Conservation (phyloP, 2,888 invertebrate species). For the Anodontia alba region DNA sequence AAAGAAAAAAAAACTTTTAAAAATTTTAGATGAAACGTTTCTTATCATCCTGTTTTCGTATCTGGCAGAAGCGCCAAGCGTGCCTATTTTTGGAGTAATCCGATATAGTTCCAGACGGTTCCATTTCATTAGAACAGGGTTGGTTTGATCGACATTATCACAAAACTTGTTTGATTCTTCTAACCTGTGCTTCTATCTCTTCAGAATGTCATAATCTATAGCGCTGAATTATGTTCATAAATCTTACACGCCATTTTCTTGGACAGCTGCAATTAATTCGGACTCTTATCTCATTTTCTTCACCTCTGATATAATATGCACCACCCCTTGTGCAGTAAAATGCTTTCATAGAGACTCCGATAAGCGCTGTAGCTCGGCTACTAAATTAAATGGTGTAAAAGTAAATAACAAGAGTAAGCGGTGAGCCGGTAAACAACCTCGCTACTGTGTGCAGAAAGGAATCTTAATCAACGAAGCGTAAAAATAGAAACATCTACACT, state of each 20-base stretch:
- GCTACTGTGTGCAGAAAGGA: constrained; percentile 10
- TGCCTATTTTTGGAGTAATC: constrained; percentile 10
- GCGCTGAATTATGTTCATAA: no score
- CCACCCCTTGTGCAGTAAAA: not conserved
- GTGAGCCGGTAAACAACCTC: not conserved
- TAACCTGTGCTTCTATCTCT: no score
- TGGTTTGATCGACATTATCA: no score
- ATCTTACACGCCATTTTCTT: no score
- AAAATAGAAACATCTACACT: constrained; percentile 10
- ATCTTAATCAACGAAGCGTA: not conserved
- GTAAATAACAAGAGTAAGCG: not conserved
- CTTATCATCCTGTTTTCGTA: no score
- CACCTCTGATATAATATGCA: not conserved
- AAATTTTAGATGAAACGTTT: no score
- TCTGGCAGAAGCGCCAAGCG: not conserved
- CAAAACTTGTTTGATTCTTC: no score
- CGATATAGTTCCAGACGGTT: not conserved
- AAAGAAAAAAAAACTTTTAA: no score
- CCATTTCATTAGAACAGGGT: not conserved
- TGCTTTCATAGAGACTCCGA: not conserved
- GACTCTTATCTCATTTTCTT: not conserved
- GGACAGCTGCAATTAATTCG: not conserved
- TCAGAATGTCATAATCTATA: no score
- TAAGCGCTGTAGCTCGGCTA: not conserved
- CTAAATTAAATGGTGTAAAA: not conserved